Base-by-base conservation (phyloP, 2,113 vertebrate species). In the Xenopus borealis region DNA sequence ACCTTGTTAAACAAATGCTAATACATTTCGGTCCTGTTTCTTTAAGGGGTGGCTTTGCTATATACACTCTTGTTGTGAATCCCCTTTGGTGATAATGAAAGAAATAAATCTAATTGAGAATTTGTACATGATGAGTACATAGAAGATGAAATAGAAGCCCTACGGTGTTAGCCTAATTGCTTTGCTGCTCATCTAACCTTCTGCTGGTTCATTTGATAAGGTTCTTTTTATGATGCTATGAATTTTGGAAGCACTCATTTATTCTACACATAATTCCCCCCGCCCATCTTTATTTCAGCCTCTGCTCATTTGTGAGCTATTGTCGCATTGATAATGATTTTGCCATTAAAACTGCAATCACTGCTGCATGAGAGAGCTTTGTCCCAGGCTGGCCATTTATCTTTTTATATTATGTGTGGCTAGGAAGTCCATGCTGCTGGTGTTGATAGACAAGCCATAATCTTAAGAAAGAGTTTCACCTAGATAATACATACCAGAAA, bases 71-170 rank as follows among this genome's bases (percentile, higher is more conserved):
- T 85, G 87, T 82, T 81, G 84, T 86, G 83, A 86, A 78, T 86
- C 83, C 84, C 85, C 83, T 78, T 78, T 85, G 86, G 80, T 83
- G 83, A 80, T 92, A 89, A 88, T 86, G 87, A 87, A 90, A 82
- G 85, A 82, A 84, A 83, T 80, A 66, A 80, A 83, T 85, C 83
- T 90, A 83, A 75, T 86, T 78, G 80, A 11, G 46, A 85, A 81
- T 53, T 44, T 83, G 71, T 79, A 79, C 2, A 0, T 80, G 78
- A 83, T 78, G 82, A 79, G 12, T 12, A 53, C 14, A 0, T 75
- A 67, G 23, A 84, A 83, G 85, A 81, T 82, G 73, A 47, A 50
- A 30, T 50, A 70, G 80, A 75, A 79, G 62, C 68, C 82, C 50
- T 75, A 45, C 81, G 86, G 89, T 81, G 40, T 79, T 86, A 79